Percentiles rank a stretch among this genome's conserved stretches.
Conservation (phyloP, 2,888 invertebrate species). For the Nymphalis urticae region DNA sequence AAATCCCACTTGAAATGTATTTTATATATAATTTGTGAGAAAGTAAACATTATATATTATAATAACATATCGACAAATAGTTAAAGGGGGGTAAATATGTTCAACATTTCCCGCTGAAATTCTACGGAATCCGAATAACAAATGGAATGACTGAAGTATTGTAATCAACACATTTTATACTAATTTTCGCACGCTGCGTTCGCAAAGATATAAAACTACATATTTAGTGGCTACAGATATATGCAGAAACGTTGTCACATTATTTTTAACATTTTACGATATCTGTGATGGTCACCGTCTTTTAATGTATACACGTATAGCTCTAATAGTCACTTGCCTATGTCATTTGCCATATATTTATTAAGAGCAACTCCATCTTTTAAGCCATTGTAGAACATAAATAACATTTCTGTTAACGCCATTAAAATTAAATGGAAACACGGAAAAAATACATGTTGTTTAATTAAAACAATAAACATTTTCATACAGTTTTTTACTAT, state of each 20-base stretch:
- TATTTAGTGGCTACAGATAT: conserved; percentile 42
- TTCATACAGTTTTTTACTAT: not conserved
- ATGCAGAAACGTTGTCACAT: conserved; percentile 39
- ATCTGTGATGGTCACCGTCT: conserved; percentile 13
- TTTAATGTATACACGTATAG: not conserved
- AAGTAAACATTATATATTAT: too few relatives aligned
- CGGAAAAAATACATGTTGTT: not conserved
- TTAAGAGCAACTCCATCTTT: too few relatives aligned
- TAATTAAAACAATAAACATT: not conserved
- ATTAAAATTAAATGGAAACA: not conserved
- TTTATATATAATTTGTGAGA: too few relatives aligned
- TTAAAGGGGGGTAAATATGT: too few relatives aligned
- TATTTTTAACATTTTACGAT: conserved; percentile 45
- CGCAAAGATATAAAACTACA: conserved; percentile 38
- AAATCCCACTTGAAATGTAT: too few relatives aligned
- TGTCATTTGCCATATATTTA: too few relatives aligned
- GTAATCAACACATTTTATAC: conserved; percentile 36
- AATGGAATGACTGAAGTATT: conserved; percentile 28
- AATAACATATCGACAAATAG: too few relatives aligned
- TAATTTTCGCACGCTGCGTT: conserved; percentile 43
- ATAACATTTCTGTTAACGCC: not conserved
- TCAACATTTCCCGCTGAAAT: not conserved
- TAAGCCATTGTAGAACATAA: not conserved
- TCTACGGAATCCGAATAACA: conserved; percentile 11
- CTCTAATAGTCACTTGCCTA: too few relatives aligned